Base-by-base conservation (phyloP, 2,888 invertebrate genomes). In the Luffia ferchaultella region DNA sequence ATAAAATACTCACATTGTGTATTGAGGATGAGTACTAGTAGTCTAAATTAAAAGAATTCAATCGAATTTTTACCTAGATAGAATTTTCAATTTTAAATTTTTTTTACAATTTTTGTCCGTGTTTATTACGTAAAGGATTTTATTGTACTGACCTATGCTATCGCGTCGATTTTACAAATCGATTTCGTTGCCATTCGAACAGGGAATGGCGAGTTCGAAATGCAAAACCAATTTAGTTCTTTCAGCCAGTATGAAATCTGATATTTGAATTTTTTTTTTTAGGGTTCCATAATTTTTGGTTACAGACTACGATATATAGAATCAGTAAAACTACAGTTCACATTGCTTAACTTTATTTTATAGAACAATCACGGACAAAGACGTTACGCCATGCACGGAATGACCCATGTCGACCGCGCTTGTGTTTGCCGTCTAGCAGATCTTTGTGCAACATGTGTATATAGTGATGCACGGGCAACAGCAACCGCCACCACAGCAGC, bases 381-480 rank as follows among this genome's bases (percentile, higher is more conserved):
- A n/a, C n/a, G n/a, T n/a, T n/a, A n/a, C n/a, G n/a, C n/a, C n/a
- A n/a, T n/a, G n/a, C n/a, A n/a, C n/a, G n/a, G n/a, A n/a, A n/a
- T n/a, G n/a, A n/a, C n/a, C n/a, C n/a, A n/a, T n/a, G n/a, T n/a
- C n/a, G n/a, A n/a, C n/a, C n/a, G n/a, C n/a, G n/a, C n/a, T n/a
- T n/a, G n/a, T n/a, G n/a, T n/a, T n/a, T n/a, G n/a, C n/a, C n/a
- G n/a, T n/a, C 53, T 62, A 79, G 61, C 79, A 79, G 56, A 78
- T 79, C 76, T 79, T 79, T 49, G 78, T 79, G 62, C 77, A 79
- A 60, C 78, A 77, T 40, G 77, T 77, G 65, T 78, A 75, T 55
- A 79, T 78, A 1, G 77, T 79, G 53, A 79, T 78, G 56, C 62
- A 63, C 0, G 78, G 78, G 57, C 77, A 76, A 60, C 74, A 62